Conservation (phyloP, 2,888 invertebrate species). For the Orgyia antiqua region DNA sequence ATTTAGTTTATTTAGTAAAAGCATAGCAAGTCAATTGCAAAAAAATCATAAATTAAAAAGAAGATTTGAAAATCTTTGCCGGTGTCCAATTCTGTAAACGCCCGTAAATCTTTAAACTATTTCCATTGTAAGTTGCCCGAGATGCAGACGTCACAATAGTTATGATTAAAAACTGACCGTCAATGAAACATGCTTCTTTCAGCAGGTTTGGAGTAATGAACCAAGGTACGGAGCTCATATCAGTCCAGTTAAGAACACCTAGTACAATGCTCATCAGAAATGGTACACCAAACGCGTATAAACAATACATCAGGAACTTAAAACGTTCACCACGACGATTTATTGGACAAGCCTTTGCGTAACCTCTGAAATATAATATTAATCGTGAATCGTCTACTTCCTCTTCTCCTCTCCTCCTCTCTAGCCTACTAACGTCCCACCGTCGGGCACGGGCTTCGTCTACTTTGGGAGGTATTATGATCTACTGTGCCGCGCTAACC, state of each 20-base stretch:
- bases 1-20: no score
- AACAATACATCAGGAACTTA: conserved; percentile 55
- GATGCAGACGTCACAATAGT: no score
- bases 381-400: neutral
- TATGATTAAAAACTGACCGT: conserved; percentile 37
- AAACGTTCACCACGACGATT: conserved; percentile 56
- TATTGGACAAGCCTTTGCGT: conserved; percentile 60
- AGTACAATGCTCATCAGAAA: conserved; percentile 39
- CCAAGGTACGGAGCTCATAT: conserved; percentile 43
- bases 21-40: no score
- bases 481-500: no score
- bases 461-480: no score
- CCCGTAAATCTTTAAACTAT: no score
- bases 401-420: no score
- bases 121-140: no score
- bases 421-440: no score
- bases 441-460: neutral
- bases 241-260: conserved; percentile 26
- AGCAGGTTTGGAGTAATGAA: conserved; percentile 48
- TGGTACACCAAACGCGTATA: conserved; percentile 57
- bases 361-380: conserved; percentile 50
- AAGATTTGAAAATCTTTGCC: no score
- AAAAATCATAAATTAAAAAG: no score
- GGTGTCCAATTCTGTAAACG: no score
- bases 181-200: conserved; percentile 44